phyloP scores from a whole-genome alignment of 2,888 invertebrate species.

The Cephus rjabovi region DNA sequence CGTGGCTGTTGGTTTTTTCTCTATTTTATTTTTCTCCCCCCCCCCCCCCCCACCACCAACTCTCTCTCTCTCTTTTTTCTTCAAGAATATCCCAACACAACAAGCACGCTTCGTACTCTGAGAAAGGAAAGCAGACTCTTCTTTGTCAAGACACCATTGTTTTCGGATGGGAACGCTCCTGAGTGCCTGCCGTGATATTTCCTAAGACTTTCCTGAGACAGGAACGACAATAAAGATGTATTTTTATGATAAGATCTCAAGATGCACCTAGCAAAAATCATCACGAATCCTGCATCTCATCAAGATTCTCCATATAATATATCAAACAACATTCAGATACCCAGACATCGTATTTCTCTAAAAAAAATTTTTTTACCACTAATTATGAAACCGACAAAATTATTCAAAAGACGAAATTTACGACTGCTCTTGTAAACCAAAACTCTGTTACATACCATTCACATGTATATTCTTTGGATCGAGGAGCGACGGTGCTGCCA shows the following conservation, averaged over 20 bases:
- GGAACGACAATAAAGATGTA: slow-evolving; percentile 3
- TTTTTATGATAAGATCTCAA: neutral
- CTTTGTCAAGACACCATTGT: slow-evolving; percentile 41
- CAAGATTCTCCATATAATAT: neutral
- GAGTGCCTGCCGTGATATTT: slow-evolving; percentile 28
- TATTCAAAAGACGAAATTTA: neutral
- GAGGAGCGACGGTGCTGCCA: neutral
- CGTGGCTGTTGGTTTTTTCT: neutral
- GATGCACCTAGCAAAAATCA: neutral
- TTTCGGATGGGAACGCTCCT: slow-evolving; percentile 40
- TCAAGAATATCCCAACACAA: neutral
- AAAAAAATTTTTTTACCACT: too few relatives aligned
- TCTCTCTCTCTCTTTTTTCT: slow-evolving; percentile 14
- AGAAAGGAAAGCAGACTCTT: slow-evolving; percentile 50
- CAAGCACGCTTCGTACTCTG: slow-evolving; percentile 24
- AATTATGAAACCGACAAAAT: too few relatives aligned
- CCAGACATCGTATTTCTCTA: neutral
- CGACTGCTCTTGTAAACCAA: neutral
- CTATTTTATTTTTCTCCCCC: neutral
- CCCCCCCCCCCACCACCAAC: neutral
- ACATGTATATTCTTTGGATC: neutral
- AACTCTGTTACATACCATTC: neutral
- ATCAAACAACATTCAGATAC: neutral
- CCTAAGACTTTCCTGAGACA: slow-evolving; percentile 10
- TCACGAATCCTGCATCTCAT: neutral